Evolutionary conservation across 2,888 invertebrate genomes (phyloP).

Genomic region (Monoplex corrugatus): DNA sequence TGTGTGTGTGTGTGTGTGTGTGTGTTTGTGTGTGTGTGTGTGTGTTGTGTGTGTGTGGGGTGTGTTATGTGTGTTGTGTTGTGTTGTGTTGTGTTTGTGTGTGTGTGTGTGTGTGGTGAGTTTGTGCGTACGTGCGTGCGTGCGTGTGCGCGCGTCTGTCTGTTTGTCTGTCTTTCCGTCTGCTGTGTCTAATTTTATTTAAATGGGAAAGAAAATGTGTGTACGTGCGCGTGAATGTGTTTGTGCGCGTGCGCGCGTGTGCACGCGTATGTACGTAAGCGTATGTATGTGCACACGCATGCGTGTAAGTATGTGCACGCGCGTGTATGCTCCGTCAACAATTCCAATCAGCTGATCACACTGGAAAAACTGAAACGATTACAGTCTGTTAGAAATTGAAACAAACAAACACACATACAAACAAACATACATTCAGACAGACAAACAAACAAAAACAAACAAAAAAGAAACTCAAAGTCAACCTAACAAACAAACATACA

Average conservation of each 20-base stretch:
- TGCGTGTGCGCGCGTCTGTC: background rate
- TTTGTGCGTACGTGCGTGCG: background rate
- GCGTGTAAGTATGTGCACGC: background rate
- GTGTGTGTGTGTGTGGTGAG: too few species aligned
- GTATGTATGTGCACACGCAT: background rate
- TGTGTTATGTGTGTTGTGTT: too few species aligned
- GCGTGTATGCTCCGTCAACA: background rate
- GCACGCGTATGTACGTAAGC: background rate
- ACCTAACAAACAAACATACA: background rate
- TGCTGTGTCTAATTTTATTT: background rate
- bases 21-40: background rate
- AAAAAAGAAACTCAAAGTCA: background rate
- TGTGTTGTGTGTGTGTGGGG: background rate
- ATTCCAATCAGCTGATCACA: background rate
- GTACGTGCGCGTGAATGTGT: background rate
- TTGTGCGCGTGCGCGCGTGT: background rate
- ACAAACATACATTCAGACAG: background rate
- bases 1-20: background rate
- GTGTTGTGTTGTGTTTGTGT: background rate
- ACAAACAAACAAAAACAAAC: background rate
- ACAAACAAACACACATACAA: background rate
- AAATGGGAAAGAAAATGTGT: background rate
- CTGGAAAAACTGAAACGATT: background rate
- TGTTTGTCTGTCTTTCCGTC: too few species aligned
- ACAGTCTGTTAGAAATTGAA: background rate